phyloP scores from a whole-genome alignment of 1,140 invertebrate genomes.

The Dinoponera quadriceps region DNA sequence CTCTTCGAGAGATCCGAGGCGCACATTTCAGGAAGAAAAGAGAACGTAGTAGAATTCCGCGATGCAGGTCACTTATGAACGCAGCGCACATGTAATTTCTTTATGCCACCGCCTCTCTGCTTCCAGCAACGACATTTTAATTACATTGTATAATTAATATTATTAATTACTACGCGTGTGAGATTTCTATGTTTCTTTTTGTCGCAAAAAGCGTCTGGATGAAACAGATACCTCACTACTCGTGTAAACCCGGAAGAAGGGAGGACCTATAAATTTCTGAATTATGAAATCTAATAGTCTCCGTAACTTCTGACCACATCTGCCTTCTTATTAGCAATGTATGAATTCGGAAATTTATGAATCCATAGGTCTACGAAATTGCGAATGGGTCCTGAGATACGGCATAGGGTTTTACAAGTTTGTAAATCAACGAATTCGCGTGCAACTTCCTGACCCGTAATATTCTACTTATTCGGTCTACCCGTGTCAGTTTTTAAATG shows the following conservation, averaged over 20 bases:
- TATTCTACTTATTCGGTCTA: not conserved
- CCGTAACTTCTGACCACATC: too few relatives aligned
- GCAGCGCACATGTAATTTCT: not conserved
- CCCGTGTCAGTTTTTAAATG: not conserved
- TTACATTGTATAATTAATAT: not conserved
- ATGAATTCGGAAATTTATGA: too few relatives aligned
- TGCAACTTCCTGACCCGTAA: not conserved
- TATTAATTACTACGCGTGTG: not conserved
- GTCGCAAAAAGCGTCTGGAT: not conserved
- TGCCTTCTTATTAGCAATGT: too few relatives aligned
- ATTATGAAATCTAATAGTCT: too few relatives aligned
- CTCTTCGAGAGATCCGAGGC: slow-evolving; percentile 23
- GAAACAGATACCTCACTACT: not conserved
- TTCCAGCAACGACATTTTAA: not conserved
- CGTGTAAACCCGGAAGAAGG: too few relatives aligned
- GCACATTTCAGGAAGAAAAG: slow-evolving; percentile 47
- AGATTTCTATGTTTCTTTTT: not conserved
- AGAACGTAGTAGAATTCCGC: slow-evolving; percentile 17
- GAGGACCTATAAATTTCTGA: too few relatives aligned
- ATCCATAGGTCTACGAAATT: too few relatives aligned
- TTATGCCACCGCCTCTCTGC: not conserved
- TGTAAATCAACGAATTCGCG: not conserved
- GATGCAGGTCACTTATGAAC: slow-evolving; percentile 30
- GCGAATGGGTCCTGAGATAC: too few relatives aligned
- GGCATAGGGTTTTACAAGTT: too few relatives aligned